These are phyloP conservation scores for Bucco capensis DNA, from an alignment of 2,113 vertebrate species.

Conservation along the genomic window DNA sequence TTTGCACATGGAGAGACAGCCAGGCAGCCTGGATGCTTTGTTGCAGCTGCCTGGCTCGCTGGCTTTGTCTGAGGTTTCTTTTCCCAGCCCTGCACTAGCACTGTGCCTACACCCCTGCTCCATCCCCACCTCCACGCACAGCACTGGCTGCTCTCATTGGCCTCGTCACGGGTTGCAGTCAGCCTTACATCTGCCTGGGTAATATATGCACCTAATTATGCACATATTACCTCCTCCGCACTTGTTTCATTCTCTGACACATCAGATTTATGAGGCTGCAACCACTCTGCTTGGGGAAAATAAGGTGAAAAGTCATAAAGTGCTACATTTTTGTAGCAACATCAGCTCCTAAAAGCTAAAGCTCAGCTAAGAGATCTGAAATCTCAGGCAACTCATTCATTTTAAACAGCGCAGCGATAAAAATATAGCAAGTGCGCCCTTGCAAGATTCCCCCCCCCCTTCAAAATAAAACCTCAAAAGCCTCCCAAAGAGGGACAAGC, in stretches of 20 bases:
- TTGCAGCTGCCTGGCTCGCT: not conserved
- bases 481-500: not conserved
- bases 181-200: rapidly evolving
- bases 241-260: not conserved
- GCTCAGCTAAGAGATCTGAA: not conserved
- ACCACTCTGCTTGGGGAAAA: not conserved
- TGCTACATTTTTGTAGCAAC: not conserved
- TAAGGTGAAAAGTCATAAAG: not conserved
- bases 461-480: not conserved
- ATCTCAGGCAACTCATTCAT: not conserved
- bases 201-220: not conserved
- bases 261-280: not conserved
- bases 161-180: not conserved
- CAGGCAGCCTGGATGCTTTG: not conserved
- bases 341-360: not conserved
- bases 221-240: not conserved
- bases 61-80: not conserved
- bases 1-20: too few species aligned
- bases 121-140: not conserved
- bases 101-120: not conserved
- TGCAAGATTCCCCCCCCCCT: not conserved
- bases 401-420: not conserved
- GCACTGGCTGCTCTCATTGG: not conserved
- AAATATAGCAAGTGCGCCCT: not conserved
- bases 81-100: not conserved